Conservation (phyloP, 1,140 invertebrate genomes). For the Parapsyche elsis region DNA sequence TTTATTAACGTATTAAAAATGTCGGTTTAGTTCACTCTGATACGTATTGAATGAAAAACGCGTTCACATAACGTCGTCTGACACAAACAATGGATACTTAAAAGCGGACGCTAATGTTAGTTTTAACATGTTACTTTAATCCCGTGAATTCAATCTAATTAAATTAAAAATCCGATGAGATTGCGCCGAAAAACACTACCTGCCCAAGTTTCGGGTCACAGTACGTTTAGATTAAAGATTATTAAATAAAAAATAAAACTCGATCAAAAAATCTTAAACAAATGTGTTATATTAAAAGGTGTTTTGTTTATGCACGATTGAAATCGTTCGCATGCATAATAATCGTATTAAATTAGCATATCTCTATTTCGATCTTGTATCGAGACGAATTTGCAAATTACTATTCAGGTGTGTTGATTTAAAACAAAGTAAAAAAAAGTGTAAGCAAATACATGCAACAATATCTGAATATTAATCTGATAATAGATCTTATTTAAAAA, state of each 20-base stretch:
- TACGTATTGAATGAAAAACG: too few relatives aligned
- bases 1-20: too few relatives aligned
- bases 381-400: slow-evolving; percentile 8
- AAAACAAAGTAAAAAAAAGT: too few relatives aligned
- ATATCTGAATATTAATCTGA: too few relatives aligned
- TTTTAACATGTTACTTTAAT: slow-evolving; percentile 7
- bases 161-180: not conserved
- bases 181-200: not conserved
- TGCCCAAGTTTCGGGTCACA: not conserved
- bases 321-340: not conserved
- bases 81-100: slow-evolving; percentile 16
- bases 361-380: not conserved
- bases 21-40: too few relatives aligned
- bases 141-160: slow-evolving; percentile 17
- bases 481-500: too few relatives aligned
- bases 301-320: not conserved
- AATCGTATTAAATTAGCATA: slow-evolving; percentile 13
- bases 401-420: not conserved
- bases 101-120: slow-evolving; percentile 19
- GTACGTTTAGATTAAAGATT: not conserved
- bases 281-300: not conserved
- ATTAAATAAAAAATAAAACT: not conserved
- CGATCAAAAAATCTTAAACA: not conserved
- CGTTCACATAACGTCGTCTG: too few relatives aligned
- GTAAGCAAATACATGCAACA: too few relatives aligned